These are phyloP conservation scores for Phaonia tiefii DNA, from an alignment of 2,888 invertebrate genomes.

Conservation along the genomic window DNA sequence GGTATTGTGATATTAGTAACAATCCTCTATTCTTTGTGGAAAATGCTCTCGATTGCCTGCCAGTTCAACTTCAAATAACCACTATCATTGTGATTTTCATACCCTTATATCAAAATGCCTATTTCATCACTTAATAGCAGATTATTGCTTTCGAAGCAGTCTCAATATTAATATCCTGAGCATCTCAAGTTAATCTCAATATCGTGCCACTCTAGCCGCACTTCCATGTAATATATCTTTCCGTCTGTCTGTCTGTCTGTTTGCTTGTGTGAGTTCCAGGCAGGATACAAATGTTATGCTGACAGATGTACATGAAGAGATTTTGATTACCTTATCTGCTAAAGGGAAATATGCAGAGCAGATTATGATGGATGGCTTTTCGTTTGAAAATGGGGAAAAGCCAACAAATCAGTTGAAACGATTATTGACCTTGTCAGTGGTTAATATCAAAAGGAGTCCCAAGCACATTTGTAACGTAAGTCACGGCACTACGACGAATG, in stretches of 20 bases:
- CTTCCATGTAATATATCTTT: not conserved
- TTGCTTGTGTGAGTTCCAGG: not conserved
- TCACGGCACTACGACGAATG: not conserved
- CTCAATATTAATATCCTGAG: no score
- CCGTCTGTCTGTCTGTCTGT: not conserved
- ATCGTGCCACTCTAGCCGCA: not conserved
- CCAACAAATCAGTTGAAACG: not conserved
- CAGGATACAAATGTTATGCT: conserved; percentile 1
- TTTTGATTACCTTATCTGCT: conserved; percentile 27
- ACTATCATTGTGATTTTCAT: no score
- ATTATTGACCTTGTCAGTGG: conserved; percentile 17
- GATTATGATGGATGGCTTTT: no score
- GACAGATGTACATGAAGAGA: conserved; percentile 27
- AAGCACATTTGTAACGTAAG: not conserved
- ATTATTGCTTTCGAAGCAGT: no score
- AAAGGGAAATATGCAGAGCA: no score
- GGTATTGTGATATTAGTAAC: no score
- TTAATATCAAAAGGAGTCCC: not conserved
- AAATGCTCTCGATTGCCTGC: no score
- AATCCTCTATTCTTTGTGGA: no score
- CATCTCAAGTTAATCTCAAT: no score
- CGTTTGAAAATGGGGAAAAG: not conserved
- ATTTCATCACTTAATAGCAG: no score
- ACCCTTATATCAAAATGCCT: no score
- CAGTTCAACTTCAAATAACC: no score